Base-by-base conservation (phyloP, 1,140 invertebrate genomes). In the Drosophila nigrodunni region DNA sequence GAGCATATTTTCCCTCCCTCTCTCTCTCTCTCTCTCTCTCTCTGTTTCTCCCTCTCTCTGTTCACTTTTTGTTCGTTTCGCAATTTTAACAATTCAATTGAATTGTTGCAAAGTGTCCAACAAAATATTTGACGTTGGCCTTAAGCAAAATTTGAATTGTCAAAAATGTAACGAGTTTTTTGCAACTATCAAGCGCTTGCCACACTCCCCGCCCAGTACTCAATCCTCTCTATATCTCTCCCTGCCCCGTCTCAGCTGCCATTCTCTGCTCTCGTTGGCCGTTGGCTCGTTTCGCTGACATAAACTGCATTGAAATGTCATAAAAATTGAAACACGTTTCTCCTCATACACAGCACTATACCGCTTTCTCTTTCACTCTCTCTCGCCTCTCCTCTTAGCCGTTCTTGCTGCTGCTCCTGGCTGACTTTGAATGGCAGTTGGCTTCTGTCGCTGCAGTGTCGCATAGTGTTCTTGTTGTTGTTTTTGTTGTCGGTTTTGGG, bases 231-330 rank as follows among this genome's bases (percentile, higher is more conserved):
- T 5, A 30, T 30, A 5, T 30, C 8, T 8, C 46, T 21, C 30
- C 10, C 25, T 25, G 10, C 18, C 21, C 9, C 15, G 9, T 11
- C 47, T 39, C 43, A 25, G 10, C 30, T 35, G 34, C 13, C 30
- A 46, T 8, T 15, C 50, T 15, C 37, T 64, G 11, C 46, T 9
- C 34, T 47, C 25, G 54, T 69, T 69, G 82, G 46, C 59, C 74
- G 62, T 71, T 86, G 52, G 34, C 71, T 77, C 61, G 55, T 87
- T 87, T 77, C 85, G 80, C 85, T 85, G 85, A 89, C 77, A 88
- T 89, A 76, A 88, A 89, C 85, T 89, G 85, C 85, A 88, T 85
- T 88, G 85, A 78, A 89, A 88, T 89, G 85, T 88, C 85, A 89
- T 89, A 89, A 83, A 88, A 88, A 88, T 89, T 83, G 85, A 78